A percentile compares a stretch with the other conserved stretches of the same genome.
These are phyloP conservation scores for Eciton burchellii DNA, from an alignment of 1,140 invertebrate species.

Conservation along the genomic window DNA sequence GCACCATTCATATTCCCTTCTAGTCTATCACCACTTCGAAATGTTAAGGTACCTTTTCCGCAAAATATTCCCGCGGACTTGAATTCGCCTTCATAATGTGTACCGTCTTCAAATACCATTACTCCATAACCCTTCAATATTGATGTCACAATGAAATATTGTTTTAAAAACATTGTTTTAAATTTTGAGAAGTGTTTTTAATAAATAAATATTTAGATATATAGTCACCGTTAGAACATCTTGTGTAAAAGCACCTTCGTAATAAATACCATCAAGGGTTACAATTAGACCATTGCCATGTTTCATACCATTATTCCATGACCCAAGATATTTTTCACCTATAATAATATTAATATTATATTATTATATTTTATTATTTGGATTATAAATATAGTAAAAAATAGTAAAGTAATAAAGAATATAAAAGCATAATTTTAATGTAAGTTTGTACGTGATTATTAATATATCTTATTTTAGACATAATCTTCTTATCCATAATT, in stretches of 20 bases:
- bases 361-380: too few species aligned
- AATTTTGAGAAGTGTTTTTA: constrained; percentile 18
- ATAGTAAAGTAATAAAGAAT: too few species aligned
- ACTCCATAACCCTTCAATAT: constrained; percentile 90
- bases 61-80: constrained; percentile 90
- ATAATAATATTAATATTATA: constrained; percentile 71
- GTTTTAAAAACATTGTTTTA: neutral
- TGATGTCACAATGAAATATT: neutral
- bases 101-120: constrained; percentile 95
- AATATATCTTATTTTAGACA: constrained; percentile 1
- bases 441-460: neutral
- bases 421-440: constrained; percentile 29
- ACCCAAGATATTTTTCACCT: constrained; percentile 96
- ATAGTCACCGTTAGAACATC: constrained; percentile 89
- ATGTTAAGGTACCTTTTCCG: constrained; percentile 92
- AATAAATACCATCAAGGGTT: constrained; percentile 95
- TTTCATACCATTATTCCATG: constrained; percentile 93
- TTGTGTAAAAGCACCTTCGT: constrained; percentile 93
- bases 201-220: constrained; percentile 2
- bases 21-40: constrained; percentile 91
- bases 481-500: neutral
- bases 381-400: constrained; percentile 27
- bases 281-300: constrained; percentile 94
- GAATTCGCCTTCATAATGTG: constrained; percentile 95
- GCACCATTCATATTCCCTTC: constrained; percentile 89